Evolutionary conservation across 2,113 vertebrate species (phyloP).

Genomic region (Brachypodius melanocephalos): DNA sequence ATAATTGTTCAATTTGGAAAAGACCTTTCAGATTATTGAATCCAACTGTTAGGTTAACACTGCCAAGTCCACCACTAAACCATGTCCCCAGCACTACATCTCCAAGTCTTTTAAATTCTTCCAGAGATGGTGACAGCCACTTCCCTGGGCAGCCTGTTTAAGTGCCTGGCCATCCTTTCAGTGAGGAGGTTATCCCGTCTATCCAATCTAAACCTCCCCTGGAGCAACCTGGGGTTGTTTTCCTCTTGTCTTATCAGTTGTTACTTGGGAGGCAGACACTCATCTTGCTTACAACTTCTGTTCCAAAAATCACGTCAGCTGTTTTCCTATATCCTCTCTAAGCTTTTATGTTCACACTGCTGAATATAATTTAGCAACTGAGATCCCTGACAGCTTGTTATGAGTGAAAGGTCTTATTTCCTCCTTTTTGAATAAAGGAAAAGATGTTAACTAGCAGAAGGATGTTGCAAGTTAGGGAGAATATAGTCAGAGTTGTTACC

Average conservation of each 20-base stretch:
- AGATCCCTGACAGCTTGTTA: not conserved
- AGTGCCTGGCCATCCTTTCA: not conserved
- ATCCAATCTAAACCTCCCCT: not conserved
- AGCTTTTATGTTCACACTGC: not conserved
- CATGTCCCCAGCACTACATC: not conserved
- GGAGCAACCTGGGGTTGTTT: not conserved
- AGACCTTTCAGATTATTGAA: not conserved
- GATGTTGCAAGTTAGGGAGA: not conserved
- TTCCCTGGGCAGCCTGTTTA: not conserved
- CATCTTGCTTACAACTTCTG: not conserved
- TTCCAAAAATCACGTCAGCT: not conserved
- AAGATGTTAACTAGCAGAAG: not conserved
- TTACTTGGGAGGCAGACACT: not conserved
- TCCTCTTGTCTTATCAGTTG: rapidly evolving
- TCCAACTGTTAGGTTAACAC: not conserved
- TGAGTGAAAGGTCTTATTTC: conserved; percentile 6
- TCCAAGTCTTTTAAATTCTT: not conserved
- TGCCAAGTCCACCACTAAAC: not conserved
- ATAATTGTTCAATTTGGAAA: not conserved
- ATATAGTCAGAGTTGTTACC: not conserved
- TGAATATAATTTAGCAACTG: not conserved
- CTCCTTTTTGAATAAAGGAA: not conserved
- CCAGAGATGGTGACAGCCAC: not conserved
- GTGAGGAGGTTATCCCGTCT: not conserved
- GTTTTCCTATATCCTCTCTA: not conserved